Conservation (phyloP, 1,140 invertebrate genomes). For the Stenopsyche tienmushanensis region DNA sequence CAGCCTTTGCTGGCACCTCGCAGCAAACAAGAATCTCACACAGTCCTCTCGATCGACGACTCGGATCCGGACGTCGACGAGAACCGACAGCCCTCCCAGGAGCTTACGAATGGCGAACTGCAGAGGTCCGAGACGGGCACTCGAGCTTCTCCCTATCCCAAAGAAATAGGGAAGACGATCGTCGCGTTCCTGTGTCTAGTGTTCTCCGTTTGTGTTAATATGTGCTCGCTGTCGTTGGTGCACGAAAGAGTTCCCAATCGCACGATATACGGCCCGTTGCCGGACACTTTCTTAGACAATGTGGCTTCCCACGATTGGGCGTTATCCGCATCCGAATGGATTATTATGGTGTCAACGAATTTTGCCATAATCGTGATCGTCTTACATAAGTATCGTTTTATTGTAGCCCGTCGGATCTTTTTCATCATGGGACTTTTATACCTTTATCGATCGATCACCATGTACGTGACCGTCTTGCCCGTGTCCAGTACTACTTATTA, state of each 20-base stretch:
- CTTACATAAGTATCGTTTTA: slow-evolving; percentile 86
- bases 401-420: slow-evolving; percentile 79
- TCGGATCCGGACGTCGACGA: slow-evolving; percentile 53
- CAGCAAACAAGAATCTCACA: slow-evolving; percentile 48
- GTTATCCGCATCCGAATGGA: slow-evolving; percentile 79
- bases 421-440: slow-evolving; percentile 81
- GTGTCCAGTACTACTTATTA: slow-evolving; percentile 78
- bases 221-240: slow-evolving; percentile 74
- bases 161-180: slow-evolving; percentile 55
- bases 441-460: slow-evolving; percentile 83
- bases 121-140: slow-evolving; percentile 51
- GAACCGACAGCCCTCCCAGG: slow-evolving; percentile 45
- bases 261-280: slow-evolving; percentile 68
- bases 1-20: slow-evolving; percentile 54
- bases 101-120: slow-evolving; percentile 49
- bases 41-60: slow-evolving; percentile 46
- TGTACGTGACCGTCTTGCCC: slow-evolving; percentile 87
- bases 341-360: slow-evolving; percentile 79
- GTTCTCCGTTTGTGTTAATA: slow-evolving; percentile 52
- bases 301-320: slow-evolving; percentile 72
- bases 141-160: slow-evolving; percentile 53
- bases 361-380: slow-evolving; percentile 72
- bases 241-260: slow-evolving; percentile 83
- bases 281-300: slow-evolving; percentile 79
- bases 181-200: slow-evolving; percentile 54